Base-by-base conservation (phyloP, 2,113 vertebrate genomes). In the Rhombomys opimus region DNA sequence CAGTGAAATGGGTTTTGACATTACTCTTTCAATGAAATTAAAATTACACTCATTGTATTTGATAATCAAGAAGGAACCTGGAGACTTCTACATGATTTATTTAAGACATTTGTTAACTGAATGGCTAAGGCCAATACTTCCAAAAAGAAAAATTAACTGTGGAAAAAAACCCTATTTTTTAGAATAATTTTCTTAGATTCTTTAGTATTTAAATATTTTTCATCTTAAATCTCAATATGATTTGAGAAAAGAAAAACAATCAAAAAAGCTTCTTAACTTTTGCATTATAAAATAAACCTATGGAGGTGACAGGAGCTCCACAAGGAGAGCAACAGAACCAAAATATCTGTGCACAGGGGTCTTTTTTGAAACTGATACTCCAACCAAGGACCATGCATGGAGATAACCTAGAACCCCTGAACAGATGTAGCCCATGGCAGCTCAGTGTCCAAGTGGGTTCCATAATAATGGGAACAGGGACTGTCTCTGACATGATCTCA, bases 121-220 rank as follows among this genome's bases (percentile, higher is more conserved):
- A 85, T 50, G 87, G 15, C 88, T 82, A 88, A 94, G 50, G 9
- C 35, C 30, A 93, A 73, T 23, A 70, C 57, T 93, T 95, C 68
- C 54, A 78, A 91, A 93, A 85, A n/a, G 72, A 18, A 35, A 1
- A 35, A 93, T 17, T 80, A 88, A 73, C 11, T 30, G 54, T 85
- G 68, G 4, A 23, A 73, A 95, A 94, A 89, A 61, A n/a, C 68
- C 25, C 84, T 13, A 46, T 46, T 70, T 3, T 38, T 73, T 41
- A 27, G 63, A n/a, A 82, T 77, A 87, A 90, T 85, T 95, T 95
- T 38, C 18, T 9, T 23, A 94, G 89, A 93, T 65, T 88, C 8
- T 91, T 85, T 52, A 63, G 89, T 41, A 93, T 95, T 96, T 70
- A 92, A 78, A 54, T 7, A 87, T 82, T 89, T 22, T 77, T 94